Percentiles rank a stretch among this genome's conserved stretches.
Conservation (phyloP, 2,888 invertebrate species). For the Spodoptera picta region DNA sequence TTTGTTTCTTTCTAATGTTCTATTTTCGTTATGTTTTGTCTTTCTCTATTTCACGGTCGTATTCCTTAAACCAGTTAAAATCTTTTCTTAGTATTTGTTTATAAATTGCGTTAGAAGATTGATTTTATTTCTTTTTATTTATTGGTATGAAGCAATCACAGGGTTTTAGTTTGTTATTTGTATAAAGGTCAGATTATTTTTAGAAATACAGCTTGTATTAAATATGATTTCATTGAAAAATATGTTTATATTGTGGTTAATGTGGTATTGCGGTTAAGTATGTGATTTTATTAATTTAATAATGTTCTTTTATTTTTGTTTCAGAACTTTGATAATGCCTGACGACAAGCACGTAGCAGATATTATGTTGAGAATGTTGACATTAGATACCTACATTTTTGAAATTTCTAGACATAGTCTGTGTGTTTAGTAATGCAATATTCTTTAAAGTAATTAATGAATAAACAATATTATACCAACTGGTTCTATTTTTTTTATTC, state of each 20-base stretch:
- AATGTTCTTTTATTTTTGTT: too few species aligned
- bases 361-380: too few species aligned
- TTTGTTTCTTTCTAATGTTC: slow-evolving; percentile 13
- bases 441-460: too few species aligned
- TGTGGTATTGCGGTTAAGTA: too few species aligned
- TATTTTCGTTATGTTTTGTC: slow-evolving; percentile 24
- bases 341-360: too few species aligned
- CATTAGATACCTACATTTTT: too few species aligned
- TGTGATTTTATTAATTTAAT: too few species aligned
- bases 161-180: slow-evolving; percentile 3
- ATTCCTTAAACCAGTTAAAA: slow-evolving; percentile 18
- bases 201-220: background rate
- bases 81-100: slow-evolving; percentile 29
- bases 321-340: too few species aligned
- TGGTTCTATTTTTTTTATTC: too few species aligned
- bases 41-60: slow-evolving; percentile 26
- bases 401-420: too few species aligned
- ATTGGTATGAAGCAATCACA: slow-evolving; percentile 23
- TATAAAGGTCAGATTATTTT: slow-evolving; percentile 18
- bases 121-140: slow-evolving; percentile 39
- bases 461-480: too few species aligned
- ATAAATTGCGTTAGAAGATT: slow-evolving; percentile 17
- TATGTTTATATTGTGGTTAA: background rate
- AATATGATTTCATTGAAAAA: slow-evolving; percentile 11
- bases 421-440: too few species aligned